phyloP scores from a whole-genome alignment of 2,888 invertebrate species.

The Ophion ventricosus region DNA sequence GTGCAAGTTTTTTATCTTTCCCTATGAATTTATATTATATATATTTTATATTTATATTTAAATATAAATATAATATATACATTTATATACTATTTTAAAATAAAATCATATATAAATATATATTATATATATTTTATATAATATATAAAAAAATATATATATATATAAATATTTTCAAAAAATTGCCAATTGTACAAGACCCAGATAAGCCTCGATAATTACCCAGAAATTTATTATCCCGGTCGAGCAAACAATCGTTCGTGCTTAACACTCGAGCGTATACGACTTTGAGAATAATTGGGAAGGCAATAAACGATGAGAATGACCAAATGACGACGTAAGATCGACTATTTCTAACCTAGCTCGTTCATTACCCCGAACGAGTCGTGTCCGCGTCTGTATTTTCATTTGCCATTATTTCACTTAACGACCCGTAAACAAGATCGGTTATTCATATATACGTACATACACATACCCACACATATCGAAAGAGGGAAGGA shows the following conservation, averaged over 20 bases:
- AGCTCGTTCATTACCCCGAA: not conserved
- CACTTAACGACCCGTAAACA: constrained; percentile 59
- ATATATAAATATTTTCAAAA: constrained; percentile 29
- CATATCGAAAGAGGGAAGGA: not conserved
- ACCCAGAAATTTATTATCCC: not conserved
- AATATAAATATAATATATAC: too few species aligned
- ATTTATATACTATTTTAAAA: too few species aligned
- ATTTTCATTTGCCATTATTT: constrained; percentile 61
- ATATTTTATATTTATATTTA: too few species aligned
- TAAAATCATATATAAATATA: too few species aligned
- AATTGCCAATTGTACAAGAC: not conserved
- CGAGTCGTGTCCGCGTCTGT: constrained; percentile 28
- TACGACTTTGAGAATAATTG: not conserved
- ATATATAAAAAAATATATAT: constrained; percentile 20
- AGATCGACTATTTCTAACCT: not conserved
- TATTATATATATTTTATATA: not conserved
- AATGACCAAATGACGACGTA: not conserved
- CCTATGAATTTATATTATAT: too few species aligned
- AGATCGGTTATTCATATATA: constrained; percentile 25
- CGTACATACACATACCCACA: not conserved
- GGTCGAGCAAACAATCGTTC: not conserved
- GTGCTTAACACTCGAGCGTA: not conserved
- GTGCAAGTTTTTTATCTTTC: too few species aligned
- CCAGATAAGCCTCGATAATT: not conserved
- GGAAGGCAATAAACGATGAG: constrained; percentile 9